These are phyloP conservation scores for Amblyjoppa fuscipennis DNA, from an alignment of 2,888 invertebrate species.

Conservation along the genomic window DNA sequence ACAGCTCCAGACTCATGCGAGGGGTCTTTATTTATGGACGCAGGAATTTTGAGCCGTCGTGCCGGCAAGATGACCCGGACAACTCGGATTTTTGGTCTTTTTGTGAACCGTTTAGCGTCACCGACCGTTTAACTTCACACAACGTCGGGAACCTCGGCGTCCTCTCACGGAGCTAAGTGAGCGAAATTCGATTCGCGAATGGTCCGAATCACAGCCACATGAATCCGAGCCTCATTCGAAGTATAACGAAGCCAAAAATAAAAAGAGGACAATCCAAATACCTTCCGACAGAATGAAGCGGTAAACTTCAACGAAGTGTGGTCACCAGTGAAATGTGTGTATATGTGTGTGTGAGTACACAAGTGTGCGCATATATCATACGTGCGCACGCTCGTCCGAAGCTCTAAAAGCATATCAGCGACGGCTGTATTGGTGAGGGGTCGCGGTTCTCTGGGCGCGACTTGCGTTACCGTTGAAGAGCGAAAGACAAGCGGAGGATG, in stretches of 20 bases:
- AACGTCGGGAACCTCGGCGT: slow-evolving; percentile 6
- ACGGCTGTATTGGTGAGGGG: slow-evolving; percentile 8
- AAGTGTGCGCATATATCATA: not conserved
- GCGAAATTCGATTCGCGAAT: slow-evolving; percentile 2
- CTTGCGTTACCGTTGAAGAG: slow-evolving; percentile 45
- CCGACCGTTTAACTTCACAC: not conserved
- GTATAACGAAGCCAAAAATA: slow-evolving; percentile 10
- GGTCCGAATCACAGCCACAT: not conserved
- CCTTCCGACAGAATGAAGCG: not conserved
- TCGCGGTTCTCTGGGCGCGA: slow-evolving; percentile 7
- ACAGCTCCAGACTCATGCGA: not conserved
- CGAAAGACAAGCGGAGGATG: slow-evolving; percentile 32
- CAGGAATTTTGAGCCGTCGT: not conserved
- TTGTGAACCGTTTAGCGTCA: slow-evolving; percentile 5
- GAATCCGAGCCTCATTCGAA: slow-evolving; percentile 10
- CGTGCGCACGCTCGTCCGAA: not conserved
- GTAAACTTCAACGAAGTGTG: slow-evolving; percentile 27
- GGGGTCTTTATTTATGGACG: not conserved
- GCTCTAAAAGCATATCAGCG: not conserved
- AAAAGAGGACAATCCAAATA: not conserved
- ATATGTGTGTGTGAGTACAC: too few relatives aligned
- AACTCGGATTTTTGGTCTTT: not conserved
- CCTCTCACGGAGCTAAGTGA: not conserved
- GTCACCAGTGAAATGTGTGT: not conserved
- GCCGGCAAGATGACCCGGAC: not conserved